phyloP scores from a whole-genome alignment of 2,113 vertebrate genomes.

The Zosterops lateralis region DNA sequence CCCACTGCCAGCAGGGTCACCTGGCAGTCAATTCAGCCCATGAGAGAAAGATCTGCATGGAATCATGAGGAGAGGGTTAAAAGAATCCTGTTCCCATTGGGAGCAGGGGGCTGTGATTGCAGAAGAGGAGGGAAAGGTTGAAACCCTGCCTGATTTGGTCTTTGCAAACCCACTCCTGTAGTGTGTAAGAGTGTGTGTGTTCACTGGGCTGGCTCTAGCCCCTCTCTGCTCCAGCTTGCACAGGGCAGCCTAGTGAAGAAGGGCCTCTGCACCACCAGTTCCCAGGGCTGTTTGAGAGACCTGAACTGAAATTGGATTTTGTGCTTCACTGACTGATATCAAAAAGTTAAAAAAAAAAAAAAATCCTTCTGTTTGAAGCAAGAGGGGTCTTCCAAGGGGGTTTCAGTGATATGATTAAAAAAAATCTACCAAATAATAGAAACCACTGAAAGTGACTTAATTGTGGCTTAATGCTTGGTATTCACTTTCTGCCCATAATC shows the following conservation, averaged over 20 bases:
- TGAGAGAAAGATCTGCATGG: background rate
- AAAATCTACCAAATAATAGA: background rate
- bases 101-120: background rate
- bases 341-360: background rate
- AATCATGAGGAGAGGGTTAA: background rate
- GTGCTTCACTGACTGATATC: slow-evolving; percentile 9
- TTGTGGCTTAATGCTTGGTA: background rate
- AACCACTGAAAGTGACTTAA: background rate
- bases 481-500: background rate
- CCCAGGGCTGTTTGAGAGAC: background rate
- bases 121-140: background rate
- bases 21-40: background rate
- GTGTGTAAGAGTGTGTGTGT: background rate
- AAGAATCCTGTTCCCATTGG: background rate
- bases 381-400: background rate
- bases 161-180: background rate
- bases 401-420: background rate
- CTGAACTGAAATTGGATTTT: slow-evolving; percentile 22
- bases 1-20: background rate
- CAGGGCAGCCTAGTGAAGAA: background rate
- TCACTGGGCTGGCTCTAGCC: background rate
- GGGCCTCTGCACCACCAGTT: background rate
- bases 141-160: background rate
- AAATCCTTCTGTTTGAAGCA: background rate
- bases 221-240: background rate